Conservation (phyloP, 2,113 vertebrate genomes). For the Chionomys nivalis region DNA sequence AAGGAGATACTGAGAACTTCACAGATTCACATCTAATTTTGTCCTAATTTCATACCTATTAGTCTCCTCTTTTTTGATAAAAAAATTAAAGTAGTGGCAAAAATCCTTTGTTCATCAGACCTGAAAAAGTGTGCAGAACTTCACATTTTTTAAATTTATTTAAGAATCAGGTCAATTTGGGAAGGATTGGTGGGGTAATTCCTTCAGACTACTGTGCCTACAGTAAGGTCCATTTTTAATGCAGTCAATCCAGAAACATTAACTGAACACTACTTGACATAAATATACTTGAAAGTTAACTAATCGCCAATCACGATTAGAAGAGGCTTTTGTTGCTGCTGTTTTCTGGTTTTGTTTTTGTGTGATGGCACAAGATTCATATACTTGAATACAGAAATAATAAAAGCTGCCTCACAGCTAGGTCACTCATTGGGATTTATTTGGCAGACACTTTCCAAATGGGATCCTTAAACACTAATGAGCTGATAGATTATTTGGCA, state of each 20-base stretch:
- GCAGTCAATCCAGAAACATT: not conserved
- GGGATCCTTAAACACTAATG: not conserved
- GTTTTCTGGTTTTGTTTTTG: not conserved
- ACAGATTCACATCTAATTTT: not conserved
- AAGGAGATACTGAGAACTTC: not conserved
- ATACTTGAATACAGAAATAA: not conserved
- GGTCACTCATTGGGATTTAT: not conserved
- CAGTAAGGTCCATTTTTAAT: not conserved
- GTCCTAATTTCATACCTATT: not conserved
- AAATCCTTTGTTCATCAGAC: not conserved
- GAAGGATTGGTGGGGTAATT: not conserved
- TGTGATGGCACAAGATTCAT: not conserved
- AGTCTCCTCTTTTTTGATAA: not conserved
- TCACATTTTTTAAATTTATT: not conserved
- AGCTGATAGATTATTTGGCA: not conserved
- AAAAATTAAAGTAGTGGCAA: conserved; percentile 13
- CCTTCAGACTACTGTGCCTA: not conserved
- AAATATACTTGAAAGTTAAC: not conserved
- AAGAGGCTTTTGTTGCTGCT: not conserved
- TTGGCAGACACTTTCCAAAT: not conserved
- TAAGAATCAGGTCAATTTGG: not conserved
- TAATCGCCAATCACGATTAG: not conserved
- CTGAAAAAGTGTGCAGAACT: not conserved
- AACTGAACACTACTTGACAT: not conserved
- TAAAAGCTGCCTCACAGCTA: not conserved